A percentile compares a stretch with the other conserved stretches of the same genome.
These are phyloP conservation scores for Garra rufa DNA, from an alignment of 2,113 vertebrate genomes.

Conservation along the genomic window DNA sequence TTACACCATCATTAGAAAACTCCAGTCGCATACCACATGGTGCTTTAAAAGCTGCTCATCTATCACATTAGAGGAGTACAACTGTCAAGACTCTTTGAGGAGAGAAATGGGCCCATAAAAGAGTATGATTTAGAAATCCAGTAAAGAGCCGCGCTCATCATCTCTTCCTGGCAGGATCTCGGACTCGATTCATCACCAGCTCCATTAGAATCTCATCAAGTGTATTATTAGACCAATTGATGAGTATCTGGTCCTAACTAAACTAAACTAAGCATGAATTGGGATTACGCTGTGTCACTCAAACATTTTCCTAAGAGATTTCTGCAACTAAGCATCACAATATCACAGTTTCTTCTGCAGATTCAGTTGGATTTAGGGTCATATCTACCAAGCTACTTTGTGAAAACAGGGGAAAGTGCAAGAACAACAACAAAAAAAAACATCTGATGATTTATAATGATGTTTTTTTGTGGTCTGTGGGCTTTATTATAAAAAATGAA, in stretches of 20 bases:
- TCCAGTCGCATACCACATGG: conserved; percentile 14
- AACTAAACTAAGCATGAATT: conserved; percentile 28
- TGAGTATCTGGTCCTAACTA: conserved; percentile 30
- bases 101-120: conserved; percentile 24
- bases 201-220: conserved; percentile 34
- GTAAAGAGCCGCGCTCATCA: conserved; percentile 25
- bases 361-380: conserved; percentile 40
- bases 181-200: conserved; percentile 8
- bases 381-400: conserved; percentile 19
- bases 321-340: neutral
- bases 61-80: conserved; percentile 24
- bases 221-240: conserved; percentile 28
- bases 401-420: neutral
- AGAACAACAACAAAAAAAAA: neutral
- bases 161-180: conserved; percentile 33
- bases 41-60: conserved; percentile 52
- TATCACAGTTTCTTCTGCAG: neutral
- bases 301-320: conserved; percentile 16
- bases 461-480: neutral
- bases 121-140: conserved; percentile 26
- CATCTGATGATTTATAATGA: conserved; percentile 11
- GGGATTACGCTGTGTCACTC: neutral
- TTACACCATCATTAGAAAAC: conserved; percentile 19
- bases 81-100: neutral
- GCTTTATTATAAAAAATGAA: neutral